Evolutionary conservation across 2,797 vertebrate genomes (phyloP), one percentile per base, ranked within the genome.

Genomic region (Chelon labrosus): DNA sequence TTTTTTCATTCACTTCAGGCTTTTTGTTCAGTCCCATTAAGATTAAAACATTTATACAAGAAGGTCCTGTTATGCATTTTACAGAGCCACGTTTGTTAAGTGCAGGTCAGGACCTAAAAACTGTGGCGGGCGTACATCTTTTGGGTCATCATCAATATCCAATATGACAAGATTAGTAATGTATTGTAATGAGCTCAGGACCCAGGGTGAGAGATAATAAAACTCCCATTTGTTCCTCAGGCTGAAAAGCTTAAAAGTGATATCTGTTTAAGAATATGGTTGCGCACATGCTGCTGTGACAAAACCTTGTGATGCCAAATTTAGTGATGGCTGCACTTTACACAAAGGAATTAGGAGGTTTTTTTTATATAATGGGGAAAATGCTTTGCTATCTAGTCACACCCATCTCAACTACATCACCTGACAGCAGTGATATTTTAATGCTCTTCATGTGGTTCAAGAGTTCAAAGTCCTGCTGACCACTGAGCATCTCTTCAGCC

Each of bases 111-210:
- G 66, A 52, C 65, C 63, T 60, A 39, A 59, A 77, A 64, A 44
- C 27, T 41, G 38, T 53, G 10, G 71, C 60, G 65, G 44, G 57
- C 17, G 25, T 60, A 42, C 65, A 70, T 76, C 42, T 56, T 80
- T 53, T 65, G 42, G 38, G 69, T 76, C 39, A 78, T 78, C 52
- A 72, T 82, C 25, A 70, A 75, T 79, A 78, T 82, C 75, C 41
- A 70, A 35, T 78, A 66, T 83, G 75, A 85, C 65, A 81, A 66
- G 69, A 77, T 76, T 56, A 65, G 62, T 53, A 85, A 86, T 87
- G 49, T 82, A 73, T 82, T 89, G 77, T 73, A 82, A 81, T 81
- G 77, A 85, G 69, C 59, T 65, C 53, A 19, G 70, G 37, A 61
- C 56, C 47, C 76, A 61, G n/a, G 65, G 70, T 65, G 62, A 84